Evolutionary conservation across 2,113 vertebrate species (phyloP), one percentile per base, ranked within the genome.

Genomic region (Acrocephalus kingi): DNA sequence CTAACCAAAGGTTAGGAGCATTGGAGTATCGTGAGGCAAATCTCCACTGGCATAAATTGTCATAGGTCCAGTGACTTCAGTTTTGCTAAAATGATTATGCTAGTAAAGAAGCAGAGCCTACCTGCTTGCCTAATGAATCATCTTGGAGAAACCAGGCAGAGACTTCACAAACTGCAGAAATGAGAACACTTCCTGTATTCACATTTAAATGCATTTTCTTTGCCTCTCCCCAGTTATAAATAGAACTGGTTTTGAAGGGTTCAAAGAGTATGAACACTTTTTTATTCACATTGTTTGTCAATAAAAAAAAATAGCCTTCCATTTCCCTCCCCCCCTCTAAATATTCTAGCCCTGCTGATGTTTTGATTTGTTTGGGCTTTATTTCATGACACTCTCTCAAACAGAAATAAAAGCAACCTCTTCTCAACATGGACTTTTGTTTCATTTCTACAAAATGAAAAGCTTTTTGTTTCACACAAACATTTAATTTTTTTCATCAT

Each of bases 311-410:
- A 86, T 8, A 28, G 8, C 21, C 28, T 89, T 87, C 90, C 23
- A 66, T 18, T 69, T 54, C 25, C 15, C 2, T 9, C 17, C 7
- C 8, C 16, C 13, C 23, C n/a, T 14, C 25, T 19, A 21, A 64
- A 79, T 72, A 56, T 75, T 84, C 62, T 61, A 75, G 19, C 24
- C 45, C 52, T 89, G 37, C 31, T 89, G 46, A 39, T 82, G 30
- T 87, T 95, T 78, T 92, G 35, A 86, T 89, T 88, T 84, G 59
- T 84, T 71, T 73, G 35, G 33, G 9, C 11, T 95, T 77, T 86
- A 76, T 86, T 77, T 90, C 64, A 88, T 14, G 9, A n/a, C 45
- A 19, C 2, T 93, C 18, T 77, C 31, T 67, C 48, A 75, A 52
- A 84, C 25, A 69, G 63, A 74, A 93, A 84, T 63, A 63, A 94